Percentiles rank a stretch among this genome's conserved stretches.
These are phyloP conservation scores for Autographa gamma DNA, from an alignment of 2,888 invertebrate species.

Conservation along the genomic window DNA sequence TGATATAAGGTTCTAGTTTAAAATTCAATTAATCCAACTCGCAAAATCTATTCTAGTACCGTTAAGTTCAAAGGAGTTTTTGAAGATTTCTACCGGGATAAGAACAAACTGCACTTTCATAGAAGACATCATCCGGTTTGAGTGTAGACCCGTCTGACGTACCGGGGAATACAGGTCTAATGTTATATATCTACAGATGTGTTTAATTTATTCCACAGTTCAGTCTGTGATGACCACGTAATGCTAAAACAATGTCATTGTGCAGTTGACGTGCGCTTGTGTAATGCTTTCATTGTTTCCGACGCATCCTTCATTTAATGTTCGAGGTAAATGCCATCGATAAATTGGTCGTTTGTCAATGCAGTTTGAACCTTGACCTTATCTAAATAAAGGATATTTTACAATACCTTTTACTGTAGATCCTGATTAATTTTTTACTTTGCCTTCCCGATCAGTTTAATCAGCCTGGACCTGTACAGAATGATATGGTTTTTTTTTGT, in stretches of 20 bases:
- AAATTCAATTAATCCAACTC: no score
- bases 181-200: slow-evolving; percentile 4
- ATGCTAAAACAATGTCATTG: slow-evolving; percentile 79
- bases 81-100: no score
- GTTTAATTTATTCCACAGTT: slow-evolving; percentile 24
- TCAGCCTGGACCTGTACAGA: background rate
- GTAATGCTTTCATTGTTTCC: slow-evolving; percentile 76
- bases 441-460: background rate
- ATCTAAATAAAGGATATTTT: background rate
- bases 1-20: no score
- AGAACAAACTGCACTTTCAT: no score
- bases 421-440: background rate
- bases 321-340: slow-evolving; percentile 40
- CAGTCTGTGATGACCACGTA: slow-evolving; percentile 56
- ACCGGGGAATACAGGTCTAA: background rate
- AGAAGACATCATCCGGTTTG: no score
- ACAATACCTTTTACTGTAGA: background rate
- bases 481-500: no score
- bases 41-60: no score
- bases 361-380: slow-evolving; percentile 48
- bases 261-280: slow-evolving; percentile 64
- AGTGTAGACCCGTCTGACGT: no score
- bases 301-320: slow-evolving; percentile 67
- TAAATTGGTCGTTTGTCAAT: slow-evolving; percentile 32
- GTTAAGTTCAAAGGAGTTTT: no score